A percentile compares a stretch with the other conserved stretches of the same genome.
Conservation (phyloP, 2,888 invertebrate species). For the Chalcis sispes region DNA sequence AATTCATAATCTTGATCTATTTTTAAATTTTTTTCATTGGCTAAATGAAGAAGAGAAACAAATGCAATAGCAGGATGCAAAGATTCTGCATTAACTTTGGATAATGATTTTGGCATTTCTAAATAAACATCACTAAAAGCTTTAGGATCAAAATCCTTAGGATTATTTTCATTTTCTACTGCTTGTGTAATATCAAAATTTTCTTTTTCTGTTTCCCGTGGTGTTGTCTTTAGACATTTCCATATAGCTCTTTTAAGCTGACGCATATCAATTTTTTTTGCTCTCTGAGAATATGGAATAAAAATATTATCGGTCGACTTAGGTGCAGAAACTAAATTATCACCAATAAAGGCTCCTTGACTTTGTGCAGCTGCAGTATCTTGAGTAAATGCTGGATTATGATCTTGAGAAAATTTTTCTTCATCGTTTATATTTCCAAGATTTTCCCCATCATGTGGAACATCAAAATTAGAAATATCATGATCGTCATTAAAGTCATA, state of each 20-base stretch:
- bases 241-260: conserved; percentile 87
- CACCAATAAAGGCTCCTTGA: conserved; percentile 74
- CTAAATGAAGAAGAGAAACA: conserved; percentile 88
- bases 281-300: conserved; percentile 88
- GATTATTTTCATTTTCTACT: conserved; percentile 52
- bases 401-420: conserved; percentile 68
- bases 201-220: conserved; percentile 69
- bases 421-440: conserved; percentile 69
- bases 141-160: conserved; percentile 67
- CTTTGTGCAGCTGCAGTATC: conserved; percentile 60
- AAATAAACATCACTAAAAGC: conserved; percentile 78
- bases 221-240: conserved; percentile 77
- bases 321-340: conserved; percentile 83
- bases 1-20: conserved; percentile 60
- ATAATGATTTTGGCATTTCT: conserved; percentile 79
- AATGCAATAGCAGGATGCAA: conserved; percentile 88
- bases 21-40: conserved; percentile 85
- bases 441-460: conserved; percentile 60
- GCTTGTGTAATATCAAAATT: conserved; percentile 66
- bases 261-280: conserved; percentile 92
- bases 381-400: conserved; percentile 59
- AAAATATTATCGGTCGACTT: conserved; percentile 82
- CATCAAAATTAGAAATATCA: conserved; percentile 77
- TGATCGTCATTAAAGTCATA: conserved; percentile 79
- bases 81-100: conserved; percentile 82